phyloP scores from a whole-genome alignment of 2,113 vertebrate species.

The Synchiropus splendidus region DNA sequence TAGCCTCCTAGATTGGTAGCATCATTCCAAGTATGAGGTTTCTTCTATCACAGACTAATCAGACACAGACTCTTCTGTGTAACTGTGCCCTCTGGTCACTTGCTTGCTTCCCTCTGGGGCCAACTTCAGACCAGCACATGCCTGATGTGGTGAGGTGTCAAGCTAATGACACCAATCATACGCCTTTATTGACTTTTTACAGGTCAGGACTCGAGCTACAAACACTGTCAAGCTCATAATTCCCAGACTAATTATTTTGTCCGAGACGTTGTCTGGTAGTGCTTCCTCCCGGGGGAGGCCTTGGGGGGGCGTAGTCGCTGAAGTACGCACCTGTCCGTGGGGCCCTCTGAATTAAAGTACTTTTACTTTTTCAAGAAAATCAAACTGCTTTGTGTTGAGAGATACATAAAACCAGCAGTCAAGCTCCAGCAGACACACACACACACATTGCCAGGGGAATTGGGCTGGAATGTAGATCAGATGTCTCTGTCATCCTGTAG shows the following conservation, averaged over 20 bases:
- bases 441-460: constrained; percentile 39
- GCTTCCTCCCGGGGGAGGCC: constrained; percentile 12
- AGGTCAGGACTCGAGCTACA: constrained; percentile 16
- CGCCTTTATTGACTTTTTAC: constrained; percentile 14
- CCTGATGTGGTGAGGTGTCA: constrained; percentile 1
- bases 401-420: constrained; percentile 19
- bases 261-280: constrained; percentile 6
- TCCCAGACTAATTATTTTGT: neutral
- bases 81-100: too few species aligned
- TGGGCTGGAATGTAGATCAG: constrained; percentile 52
- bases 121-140: neutral
- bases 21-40: too few species aligned
- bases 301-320: neutral
- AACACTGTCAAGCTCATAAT: constrained; percentile 6
- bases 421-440: constrained; percentile 7
- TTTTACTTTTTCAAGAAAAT: too few species aligned
- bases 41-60: too few species aligned
- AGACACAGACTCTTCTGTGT: too few species aligned
- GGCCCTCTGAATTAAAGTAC: too few species aligned
- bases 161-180: neutral
- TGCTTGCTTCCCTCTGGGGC: too few species aligned
- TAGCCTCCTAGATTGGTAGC: too few species aligned
- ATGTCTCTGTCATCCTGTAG: constrained; percentile 47
- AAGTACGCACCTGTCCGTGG: too few species aligned
- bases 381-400: neutral